Base-by-base conservation (phyloP, 37 sponge, comb jelly and placozoan genomes). In the Spongilla lacustris region DNA sequence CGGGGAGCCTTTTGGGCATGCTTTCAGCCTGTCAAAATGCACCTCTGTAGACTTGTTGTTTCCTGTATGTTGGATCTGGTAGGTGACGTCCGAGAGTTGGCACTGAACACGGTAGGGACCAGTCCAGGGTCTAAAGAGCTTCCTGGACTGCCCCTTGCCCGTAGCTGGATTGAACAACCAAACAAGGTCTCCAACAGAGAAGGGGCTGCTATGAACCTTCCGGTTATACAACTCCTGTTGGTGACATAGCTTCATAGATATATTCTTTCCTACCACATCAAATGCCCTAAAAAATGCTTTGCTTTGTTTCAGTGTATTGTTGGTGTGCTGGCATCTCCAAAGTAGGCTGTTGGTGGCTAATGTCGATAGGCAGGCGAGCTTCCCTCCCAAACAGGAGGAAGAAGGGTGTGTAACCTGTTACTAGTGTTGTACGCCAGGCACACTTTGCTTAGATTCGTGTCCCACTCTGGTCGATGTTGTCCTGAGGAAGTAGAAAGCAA, bases 371-470 rank as follows among this genome's bases (percentile, higher is more conserved):
- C 66, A 85, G 14, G 23, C 78, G 35, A 34, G 91, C 79, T 30
- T 90, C 72, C 25, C 83, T 35, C 8, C 82, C 86, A 33, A 84
- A 90, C 91, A 91, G 77, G 13, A 86, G 58, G 48, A 78, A 91
- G 50, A 78, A 78, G 13, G 83, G 86, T 31, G 79, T 66, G 66
- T 38, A 81, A 4, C 73, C 77, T 30, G 82, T 76, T 31, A 37
- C 83, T 85, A 33, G 66, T 84, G 31, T 89, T 89, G 75, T 89
- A 89, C 4, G 84, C 89, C 68, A 84, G 33, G 66, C 89, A 89
- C 8, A 83, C 78, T 38, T 76, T 69, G 9, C 50, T 37, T 28
- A 89, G 49, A 13, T 72, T 33, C 8, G 66, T 21, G 13, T 87
- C 92, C 87, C 92, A 91, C 24, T 82, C 41, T 41, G 41, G 6